Conservation (phyloP, 2,888 invertebrate species). For the Chrysopilus asiliformis region DNA sequence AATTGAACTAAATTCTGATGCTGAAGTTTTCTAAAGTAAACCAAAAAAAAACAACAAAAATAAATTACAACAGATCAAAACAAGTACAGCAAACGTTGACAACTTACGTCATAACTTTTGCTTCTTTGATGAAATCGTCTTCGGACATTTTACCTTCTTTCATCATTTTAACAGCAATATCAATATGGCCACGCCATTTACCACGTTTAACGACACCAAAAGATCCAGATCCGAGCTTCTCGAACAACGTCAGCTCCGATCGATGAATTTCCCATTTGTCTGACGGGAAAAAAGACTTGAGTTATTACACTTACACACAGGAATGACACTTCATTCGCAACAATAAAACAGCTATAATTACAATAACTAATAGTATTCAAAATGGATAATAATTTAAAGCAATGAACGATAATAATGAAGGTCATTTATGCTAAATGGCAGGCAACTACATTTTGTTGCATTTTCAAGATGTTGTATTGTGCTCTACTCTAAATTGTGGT, state of each 20-base stretch:
- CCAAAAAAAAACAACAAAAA: no score
- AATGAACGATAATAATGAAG: no score
- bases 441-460: no score
- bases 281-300: slow-evolving; percentile 21
- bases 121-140: slow-evolving; percentile 95
- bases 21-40: slow-evolving; percentile 65
- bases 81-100: no score
- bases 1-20: slow-evolving; percentile 91
- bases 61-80: background rate
- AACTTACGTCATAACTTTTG: slow-evolving; percentile 96
- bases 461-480: no score
- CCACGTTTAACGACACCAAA: slow-evolving; percentile 91
- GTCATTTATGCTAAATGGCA: no score
- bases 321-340: background rate
- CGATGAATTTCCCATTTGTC: slow-evolving; percentile 97
- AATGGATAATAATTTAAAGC: no score
- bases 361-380: no score
- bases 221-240: slow-evolving; percentile 87
- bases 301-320: background rate
- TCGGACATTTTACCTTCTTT: slow-evolving; percentile 96
- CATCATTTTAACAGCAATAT: slow-evolving; percentile 97
- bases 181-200: slow-evolving; percentile 77
- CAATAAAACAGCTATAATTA: no score
- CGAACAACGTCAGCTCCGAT: slow-evolving; percentile 71
- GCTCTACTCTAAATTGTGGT: no score